phyloP scores from a whole-genome alignment of 2,113 vertebrate genomes.

The Cnemophilus loriae region DNA sequence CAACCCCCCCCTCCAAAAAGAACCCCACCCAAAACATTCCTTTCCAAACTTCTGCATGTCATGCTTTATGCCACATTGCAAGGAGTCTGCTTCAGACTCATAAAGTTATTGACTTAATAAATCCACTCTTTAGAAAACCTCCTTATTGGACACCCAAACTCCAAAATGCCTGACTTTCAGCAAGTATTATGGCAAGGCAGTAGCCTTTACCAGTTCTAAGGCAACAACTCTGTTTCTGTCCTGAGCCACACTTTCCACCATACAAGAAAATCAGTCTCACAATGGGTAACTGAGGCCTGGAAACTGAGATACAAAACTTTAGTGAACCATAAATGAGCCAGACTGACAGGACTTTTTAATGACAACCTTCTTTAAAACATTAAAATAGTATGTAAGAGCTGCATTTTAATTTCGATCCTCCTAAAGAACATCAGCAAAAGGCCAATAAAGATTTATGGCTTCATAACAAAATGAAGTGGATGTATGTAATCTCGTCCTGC shows the following conservation, averaged over 20 bases:
- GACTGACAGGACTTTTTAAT: background rate
- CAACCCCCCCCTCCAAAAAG: background rate
- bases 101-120: background rate
- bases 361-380: background rate
- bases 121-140: background rate
- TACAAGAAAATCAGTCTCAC: background rate
- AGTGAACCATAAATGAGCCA: background rate
- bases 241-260: background rate
- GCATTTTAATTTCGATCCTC: background rate
- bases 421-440: background rate
- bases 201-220: background rate
- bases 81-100: background rate
- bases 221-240: background rate
- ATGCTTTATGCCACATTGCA: background rate
- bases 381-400: background rate
- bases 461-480: background rate
- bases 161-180: background rate
- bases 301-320: background rate
- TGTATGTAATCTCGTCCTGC: background rate
- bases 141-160: background rate
- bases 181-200: background rate
- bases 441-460: background rate
- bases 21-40: background rate
- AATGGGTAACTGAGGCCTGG: background rate
- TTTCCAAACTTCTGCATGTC: background rate